phyloP scores from a whole-genome alignment of 2,888 invertebrate genomes.

The Euzetes globulus region DNA sequence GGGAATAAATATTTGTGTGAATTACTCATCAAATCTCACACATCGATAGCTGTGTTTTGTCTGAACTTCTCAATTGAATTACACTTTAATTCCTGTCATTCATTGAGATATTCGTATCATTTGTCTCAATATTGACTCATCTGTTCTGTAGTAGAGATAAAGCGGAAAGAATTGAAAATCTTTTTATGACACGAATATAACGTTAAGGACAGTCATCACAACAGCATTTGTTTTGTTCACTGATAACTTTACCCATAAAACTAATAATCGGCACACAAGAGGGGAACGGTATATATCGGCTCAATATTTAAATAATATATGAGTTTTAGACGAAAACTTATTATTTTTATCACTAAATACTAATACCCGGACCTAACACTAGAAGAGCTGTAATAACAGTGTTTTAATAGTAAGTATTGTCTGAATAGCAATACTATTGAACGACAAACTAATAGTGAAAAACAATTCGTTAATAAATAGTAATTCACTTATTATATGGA shows the following conservation, averaged over 20 bases:
- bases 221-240: background rate
- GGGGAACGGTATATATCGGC: background rate
- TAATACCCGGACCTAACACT: slow-evolving; percentile 22
- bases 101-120: background rate
- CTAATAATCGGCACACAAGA: background rate
- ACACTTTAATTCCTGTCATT: background rate
- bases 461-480: background rate
- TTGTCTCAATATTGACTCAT: background rate
- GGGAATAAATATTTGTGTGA: background rate
- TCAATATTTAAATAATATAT: background rate
- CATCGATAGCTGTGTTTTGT: background rate
- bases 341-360: background rate
- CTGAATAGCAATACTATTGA: background rate
- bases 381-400: background rate
- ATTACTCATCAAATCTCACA: slow-evolving; percentile 8
- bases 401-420: background rate
- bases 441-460: slow-evolving; percentile 6
- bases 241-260: background rate
- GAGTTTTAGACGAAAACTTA: background rate
- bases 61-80: background rate
- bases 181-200: slow-evolving; percentile 7
- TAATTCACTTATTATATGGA: slow-evolving; percentile 17
- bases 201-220: background rate
- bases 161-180: background rate
- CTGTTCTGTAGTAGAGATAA: background rate